Base-by-base conservation (phyloP, 2,888 invertebrate genomes). In the Melinopterus prodromus region DNA sequence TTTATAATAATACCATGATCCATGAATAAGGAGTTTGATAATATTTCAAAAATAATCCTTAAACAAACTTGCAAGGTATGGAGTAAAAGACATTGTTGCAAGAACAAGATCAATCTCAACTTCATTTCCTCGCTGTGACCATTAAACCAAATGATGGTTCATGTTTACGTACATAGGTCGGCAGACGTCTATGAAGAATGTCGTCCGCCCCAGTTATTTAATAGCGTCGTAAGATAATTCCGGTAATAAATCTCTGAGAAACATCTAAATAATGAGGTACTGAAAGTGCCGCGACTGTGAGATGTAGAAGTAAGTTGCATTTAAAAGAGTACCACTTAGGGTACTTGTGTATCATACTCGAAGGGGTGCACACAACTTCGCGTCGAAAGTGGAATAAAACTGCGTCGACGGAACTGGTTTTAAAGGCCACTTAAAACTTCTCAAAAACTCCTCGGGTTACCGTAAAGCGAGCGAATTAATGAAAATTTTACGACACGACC, bases 371-470 rank as follows among this genome's bases (percentile, higher is more conserved):
- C 53, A 53, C 53, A 53, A 53, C 53, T 53, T 53, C 53, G 53
- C 53, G 53, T 53, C 53, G 53, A 53, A 53, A 53, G 9, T 53
- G 53, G 12, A 53, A 53, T 53, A 53, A 53, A 53, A 53, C 53
- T 53, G 53, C 53, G 53, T 53, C 53, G 53, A 53, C 53, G 12
- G 53, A 12, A 1, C 53, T 53, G 53, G 53, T 53, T 53, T 53
- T 53, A 53, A 53, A 53, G 53, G 53, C 53, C 53, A 53, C 53
- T 53, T 53, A 53, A 53, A 53, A 53, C 53, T 53, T 53, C 53
- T 53, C 53, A 53, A 53, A 53, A 53, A 53, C 53, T 53, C 53
- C 53, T 53, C 53, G 53, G 53, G 53, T 53, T 9, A 53, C 53
- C 53, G 53, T 53, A 53, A 53, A 53, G 53, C 53, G 53, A 53